Evolutionary conservation across 2,888 invertebrate genomes (phyloP).

Genomic region (Pterostichus madidus): DNA sequence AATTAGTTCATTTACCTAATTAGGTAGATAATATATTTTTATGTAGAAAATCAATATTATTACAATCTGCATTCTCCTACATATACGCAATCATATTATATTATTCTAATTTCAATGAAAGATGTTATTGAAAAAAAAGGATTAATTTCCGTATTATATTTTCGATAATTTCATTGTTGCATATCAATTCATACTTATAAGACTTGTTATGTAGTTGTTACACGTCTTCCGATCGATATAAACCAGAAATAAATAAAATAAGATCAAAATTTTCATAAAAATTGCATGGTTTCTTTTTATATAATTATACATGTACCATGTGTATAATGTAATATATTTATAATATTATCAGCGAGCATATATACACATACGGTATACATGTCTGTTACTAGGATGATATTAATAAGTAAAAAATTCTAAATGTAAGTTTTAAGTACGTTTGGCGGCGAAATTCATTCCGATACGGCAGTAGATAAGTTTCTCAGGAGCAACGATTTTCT

Average conservation of each 20-base stretch:
- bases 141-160: constrained; percentile 4
- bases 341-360: constrained; percentile 56
- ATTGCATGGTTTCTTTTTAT: constrained; percentile 65
- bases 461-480: constrained; percentile 4
- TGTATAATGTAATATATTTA: constrained; percentile 65
- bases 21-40: not conserved
- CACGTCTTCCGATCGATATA: constrained; percentile 66
- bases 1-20: too few relatives aligned
- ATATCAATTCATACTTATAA: constrained; percentile 66
- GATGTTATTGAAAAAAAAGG: constrained; percentile 8
- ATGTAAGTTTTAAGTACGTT: constrained; percentile 66
- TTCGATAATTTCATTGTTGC: constrained; percentile 57
- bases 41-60: too few relatives aligned
- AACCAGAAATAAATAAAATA: constrained; percentile 57
- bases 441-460: constrained; percentile 47
- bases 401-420: constrained; percentile 69
- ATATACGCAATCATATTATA: constrained; percentile 14
- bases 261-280: constrained; percentile 66
- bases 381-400: constrained; percentile 71
- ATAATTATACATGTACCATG: constrained; percentile 65
- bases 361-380: constrained; percentile 69
- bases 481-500: constrained; percentile 48
- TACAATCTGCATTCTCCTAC: not conserved
- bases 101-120: constrained; percentile 3
- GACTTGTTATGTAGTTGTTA: constrained; percentile 67